phyloP scores from a whole-genome alignment of 1,140 invertebrate species.

The Penaeus indicus region DNA sequence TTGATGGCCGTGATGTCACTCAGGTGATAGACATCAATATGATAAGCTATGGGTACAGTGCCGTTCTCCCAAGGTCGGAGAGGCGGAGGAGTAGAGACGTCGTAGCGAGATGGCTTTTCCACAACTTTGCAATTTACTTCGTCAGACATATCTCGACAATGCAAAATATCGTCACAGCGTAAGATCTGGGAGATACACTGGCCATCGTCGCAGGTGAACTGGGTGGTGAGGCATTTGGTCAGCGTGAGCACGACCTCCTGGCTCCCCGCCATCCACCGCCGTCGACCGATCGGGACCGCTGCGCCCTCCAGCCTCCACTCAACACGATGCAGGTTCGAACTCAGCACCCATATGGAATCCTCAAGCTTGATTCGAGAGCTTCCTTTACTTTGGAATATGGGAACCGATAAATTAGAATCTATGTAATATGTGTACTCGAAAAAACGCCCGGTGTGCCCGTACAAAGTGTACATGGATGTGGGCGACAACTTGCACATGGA shows the following conservation, averaged over 20 bases:
- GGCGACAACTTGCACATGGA: slow-evolving; percentile 32
- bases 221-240: slow-evolving; percentile 48
- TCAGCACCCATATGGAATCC: slow-evolving; percentile 43
- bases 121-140: slow-evolving; percentile 55
- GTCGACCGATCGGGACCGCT: slow-evolving; percentile 51
- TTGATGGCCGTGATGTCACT: slow-evolving; percentile 50
- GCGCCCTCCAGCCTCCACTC: slow-evolving; percentile 27
- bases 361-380: slow-evolving; percentile 38
- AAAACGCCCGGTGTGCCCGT: slow-evolving; percentile 53
- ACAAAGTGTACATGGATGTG: slow-evolving; percentile 36
- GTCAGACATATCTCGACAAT: slow-evolving; percentile 59
- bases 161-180: slow-evolving; percentile 58
- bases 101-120: slow-evolving; percentile 44
- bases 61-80: slow-evolving; percentile 43
- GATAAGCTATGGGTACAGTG: slow-evolving; percentile 49
- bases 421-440: slow-evolving; percentile 58
- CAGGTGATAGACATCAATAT: slow-evolving; percentile 64
- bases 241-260: slow-evolving; percentile 39
- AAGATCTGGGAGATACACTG: slow-evolving; percentile 51
- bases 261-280: slow-evolving; percentile 24
- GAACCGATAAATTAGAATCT: neutral
- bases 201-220: slow-evolving; percentile 62
- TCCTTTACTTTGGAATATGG: slow-evolving; percentile 32
- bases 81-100: slow-evolving; percentile 47
- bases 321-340: slow-evolving; percentile 42